phyloP scores from a whole-genome alignment of 2,888 invertebrate species.

The Unio pictorum region DNA sequence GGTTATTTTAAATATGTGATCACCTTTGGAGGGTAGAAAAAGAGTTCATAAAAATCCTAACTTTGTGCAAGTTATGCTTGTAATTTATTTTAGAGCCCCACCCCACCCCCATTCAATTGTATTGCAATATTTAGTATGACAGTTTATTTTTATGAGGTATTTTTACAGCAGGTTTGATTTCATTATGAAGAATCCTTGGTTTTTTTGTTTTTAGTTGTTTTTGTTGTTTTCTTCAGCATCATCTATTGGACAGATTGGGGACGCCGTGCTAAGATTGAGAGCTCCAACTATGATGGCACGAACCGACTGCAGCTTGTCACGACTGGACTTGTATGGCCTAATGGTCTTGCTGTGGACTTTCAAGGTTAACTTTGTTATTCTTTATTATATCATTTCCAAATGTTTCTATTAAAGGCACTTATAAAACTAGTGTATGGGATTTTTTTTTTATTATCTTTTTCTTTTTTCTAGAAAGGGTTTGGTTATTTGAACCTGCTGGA shows the following conservation, averaged over 20 bases:
- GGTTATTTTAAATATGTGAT: too few species aligned
- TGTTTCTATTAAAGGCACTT: background rate
- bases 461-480: too few species aligned
- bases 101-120: background rate
- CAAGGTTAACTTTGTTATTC: constrained; percentile 16
- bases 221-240: constrained; percentile 17
- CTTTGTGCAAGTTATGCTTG: background rate
- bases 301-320: constrained; percentile 18
- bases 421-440: too few species aligned
- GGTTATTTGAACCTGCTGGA: too few species aligned
- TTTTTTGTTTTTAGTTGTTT: background rate
- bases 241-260: constrained; percentile 53
- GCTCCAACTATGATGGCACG: constrained; percentile 38
- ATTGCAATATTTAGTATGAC: background rate
- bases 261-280: constrained; percentile 30
- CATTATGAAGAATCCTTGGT: too few species aligned
- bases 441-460: too few species aligned
- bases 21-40: too few species aligned
- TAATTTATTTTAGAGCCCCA: background rate
- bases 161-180: background rate
- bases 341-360: constrained; percentile 37
- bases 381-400: background rate
- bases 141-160: background rate
- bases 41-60: background rate
- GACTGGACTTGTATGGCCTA: constrained; percentile 31